These are phyloP conservation scores for Subacronicta megacephala DNA, from an alignment of 2,888 invertebrate species.

Conservation along the genomic window DNA sequence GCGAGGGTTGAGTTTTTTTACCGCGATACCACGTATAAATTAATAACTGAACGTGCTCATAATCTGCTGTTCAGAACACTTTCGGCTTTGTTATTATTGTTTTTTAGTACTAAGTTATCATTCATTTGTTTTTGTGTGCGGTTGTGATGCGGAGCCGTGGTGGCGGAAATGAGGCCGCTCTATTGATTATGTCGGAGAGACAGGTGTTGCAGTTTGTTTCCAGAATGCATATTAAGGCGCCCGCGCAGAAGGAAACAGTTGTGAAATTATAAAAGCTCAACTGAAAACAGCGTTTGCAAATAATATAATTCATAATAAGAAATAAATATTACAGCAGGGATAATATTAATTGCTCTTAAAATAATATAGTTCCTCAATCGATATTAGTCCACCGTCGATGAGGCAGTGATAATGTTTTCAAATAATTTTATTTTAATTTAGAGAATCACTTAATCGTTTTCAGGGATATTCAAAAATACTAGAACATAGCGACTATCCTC, in stretches of 20 bases:
- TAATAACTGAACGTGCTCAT: slow-evolving; percentile 89
- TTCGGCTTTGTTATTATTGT: slow-evolving; percentile 84
- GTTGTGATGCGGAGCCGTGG: slow-evolving; percentile 45
- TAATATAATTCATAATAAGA: too few relatives aligned
- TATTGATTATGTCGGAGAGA: slow-evolving; percentile 81
- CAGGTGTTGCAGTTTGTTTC: slow-evolving; percentile 74
- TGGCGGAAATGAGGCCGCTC: slow-evolving; percentile 80
- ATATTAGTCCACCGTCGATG: too few relatives aligned
- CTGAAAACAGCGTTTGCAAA: background rate
- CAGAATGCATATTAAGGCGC: slow-evolving; percentile 28
- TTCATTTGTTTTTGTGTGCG: slow-evolving; percentile 86
- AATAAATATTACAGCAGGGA: background rate
- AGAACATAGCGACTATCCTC: too few relatives aligned
- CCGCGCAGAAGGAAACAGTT: slow-evolving; percentile 38
- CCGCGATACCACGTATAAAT: slow-evolving; percentile 87
- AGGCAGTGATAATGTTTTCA: too few relatives aligned
- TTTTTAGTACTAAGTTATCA: slow-evolving; percentile 75
- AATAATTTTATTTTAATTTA: too few relatives aligned
- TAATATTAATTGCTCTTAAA: too few relatives aligned
- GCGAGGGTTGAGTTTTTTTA: slow-evolving; percentile 87
- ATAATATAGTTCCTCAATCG: too few relatives aligned
- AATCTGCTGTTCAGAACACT: slow-evolving; percentile 88
- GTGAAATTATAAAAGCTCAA: slow-evolving; percentile 5
- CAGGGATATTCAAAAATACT: too few relatives aligned
- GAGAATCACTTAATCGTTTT: too few relatives aligned